These are phyloP conservation scores for Manis crassicaudata DNA, from an alignment of 2,797 vertebrate genomes.

Conservation along the genomic window DNA sequence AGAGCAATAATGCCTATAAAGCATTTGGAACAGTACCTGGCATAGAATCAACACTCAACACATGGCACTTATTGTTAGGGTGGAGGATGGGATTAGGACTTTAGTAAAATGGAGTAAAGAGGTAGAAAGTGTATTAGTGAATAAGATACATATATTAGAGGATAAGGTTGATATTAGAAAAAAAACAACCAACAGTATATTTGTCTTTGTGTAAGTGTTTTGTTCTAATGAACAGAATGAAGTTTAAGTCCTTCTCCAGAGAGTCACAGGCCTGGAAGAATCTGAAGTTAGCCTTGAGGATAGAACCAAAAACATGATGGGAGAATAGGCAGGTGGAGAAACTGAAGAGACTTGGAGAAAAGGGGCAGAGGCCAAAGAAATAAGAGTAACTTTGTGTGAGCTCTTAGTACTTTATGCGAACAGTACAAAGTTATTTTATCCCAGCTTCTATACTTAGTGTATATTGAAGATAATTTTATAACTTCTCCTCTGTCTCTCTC, in stretches of 20 bases:
- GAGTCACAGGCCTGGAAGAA: background rate
- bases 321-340: background rate
- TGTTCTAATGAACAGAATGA: slow-evolving; percentile 39
- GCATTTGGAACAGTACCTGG: background rate
- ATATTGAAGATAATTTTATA: slow-evolving; percentile 38
- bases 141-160: slow-evolving; percentile 26
- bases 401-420: background rate
- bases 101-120: background rate
- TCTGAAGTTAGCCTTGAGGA: background rate
- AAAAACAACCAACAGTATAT: background rate
- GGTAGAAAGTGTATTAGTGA: background rate
- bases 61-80: background rate
- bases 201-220: background rate
- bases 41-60: background rate
- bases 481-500: background rate
- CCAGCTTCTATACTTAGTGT: background rate
- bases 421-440: slow-evolving; percentile 41
- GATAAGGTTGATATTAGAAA: background rate
- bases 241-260: background rate
- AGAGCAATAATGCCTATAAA: slow-evolving; percentile 34
- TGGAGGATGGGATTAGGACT: background rate
- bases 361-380: background rate
- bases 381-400: background rate
- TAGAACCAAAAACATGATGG: background rate
- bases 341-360: background rate